Evolutionary conservation across 2,888 invertebrate genomes (phyloP).

Genomic region (Spialia ferax): DNA sequence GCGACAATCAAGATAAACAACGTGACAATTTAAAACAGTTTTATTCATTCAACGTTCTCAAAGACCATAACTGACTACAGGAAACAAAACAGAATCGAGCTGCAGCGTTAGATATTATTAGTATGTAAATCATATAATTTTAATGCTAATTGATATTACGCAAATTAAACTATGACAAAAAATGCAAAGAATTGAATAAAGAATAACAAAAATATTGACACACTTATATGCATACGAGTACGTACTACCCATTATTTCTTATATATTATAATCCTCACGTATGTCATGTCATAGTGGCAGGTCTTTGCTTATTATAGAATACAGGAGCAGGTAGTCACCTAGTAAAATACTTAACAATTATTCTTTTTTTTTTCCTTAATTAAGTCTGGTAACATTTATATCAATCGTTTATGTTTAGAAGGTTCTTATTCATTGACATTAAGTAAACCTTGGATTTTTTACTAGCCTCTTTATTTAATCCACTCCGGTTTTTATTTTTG

Average conservation of each 20-base stretch:
- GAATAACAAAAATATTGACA: neutral
- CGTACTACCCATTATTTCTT: too few species aligned
- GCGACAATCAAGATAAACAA: constrained; percentile 9
- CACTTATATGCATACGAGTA: neutral
- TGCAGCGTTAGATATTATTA: neutral
- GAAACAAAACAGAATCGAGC: neutral
- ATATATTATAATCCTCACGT: too few species aligned
- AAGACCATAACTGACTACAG: too few species aligned
- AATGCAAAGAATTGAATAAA: too few species aligned
- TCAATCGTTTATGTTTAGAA: neutral
- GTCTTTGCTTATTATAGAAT: too few species aligned
- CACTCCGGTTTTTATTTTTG: constrained; percentile 1
- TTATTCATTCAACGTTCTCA: constrained; percentile 17
- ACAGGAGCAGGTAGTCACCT: too few species aligned
- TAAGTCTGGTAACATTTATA: neutral
- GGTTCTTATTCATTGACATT: constrained; percentile 2
- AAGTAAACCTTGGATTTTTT: constrained; percentile 27
- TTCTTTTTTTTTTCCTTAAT: too few species aligned
- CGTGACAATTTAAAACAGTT: constrained; percentile 30
- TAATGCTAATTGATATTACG: neutral
- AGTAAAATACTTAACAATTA: too few species aligned
- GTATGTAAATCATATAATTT: constrained; percentile 1
- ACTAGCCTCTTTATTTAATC: neutral
- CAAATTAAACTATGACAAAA: neutral
- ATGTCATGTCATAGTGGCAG: too few species aligned